Conservation (phyloP, 1,140 invertebrate species). For the Brachionus asplanchnoidis region DNA sequence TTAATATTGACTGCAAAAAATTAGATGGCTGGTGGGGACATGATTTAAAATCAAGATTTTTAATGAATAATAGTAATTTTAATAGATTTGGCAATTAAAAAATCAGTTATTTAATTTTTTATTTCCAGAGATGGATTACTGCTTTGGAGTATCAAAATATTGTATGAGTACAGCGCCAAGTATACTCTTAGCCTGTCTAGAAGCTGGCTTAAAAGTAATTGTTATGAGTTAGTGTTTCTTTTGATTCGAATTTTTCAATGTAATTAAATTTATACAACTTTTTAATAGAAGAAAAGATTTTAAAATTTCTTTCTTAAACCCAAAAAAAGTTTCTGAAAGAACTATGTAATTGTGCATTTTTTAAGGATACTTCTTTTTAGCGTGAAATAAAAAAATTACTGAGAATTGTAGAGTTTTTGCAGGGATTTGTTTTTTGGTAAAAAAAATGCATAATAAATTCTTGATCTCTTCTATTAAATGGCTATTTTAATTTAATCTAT, state of each 20-base stretch:
- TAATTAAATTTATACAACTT: too few relatives aligned
- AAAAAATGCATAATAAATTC: too few relatives aligned
- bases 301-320: too few relatives aligned
- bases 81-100: not conserved
- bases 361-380: too few relatives aligned
- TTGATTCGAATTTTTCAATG: not conserved
- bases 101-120: not conserved
- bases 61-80: constrained; percentile 58
- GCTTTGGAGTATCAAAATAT: constrained; percentile 58
- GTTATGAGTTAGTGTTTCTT: not conserved
- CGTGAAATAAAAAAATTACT: too few relatives aligned
- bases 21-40: constrained; percentile 61
- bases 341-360: too few relatives aligned
- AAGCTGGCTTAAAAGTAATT: constrained; percentile 59
- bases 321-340: too few relatives aligned
- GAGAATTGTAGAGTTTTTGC: too few relatives aligned
- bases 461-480: too few relatives aligned
- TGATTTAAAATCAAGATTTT: constrained; percentile 55
- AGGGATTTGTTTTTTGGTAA: too few relatives aligned
- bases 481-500: too few relatives aligned
- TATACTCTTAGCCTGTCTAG: constrained; percentile 57
- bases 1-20: constrained; percentile 49
- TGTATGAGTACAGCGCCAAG: constrained; percentile 62
- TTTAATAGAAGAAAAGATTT: too few relatives aligned
- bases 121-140: constrained; percentile 55